phyloP scores from a whole-genome alignment of 64 coral and sea anemone genomes.

The Porites australiensis region DNA sequence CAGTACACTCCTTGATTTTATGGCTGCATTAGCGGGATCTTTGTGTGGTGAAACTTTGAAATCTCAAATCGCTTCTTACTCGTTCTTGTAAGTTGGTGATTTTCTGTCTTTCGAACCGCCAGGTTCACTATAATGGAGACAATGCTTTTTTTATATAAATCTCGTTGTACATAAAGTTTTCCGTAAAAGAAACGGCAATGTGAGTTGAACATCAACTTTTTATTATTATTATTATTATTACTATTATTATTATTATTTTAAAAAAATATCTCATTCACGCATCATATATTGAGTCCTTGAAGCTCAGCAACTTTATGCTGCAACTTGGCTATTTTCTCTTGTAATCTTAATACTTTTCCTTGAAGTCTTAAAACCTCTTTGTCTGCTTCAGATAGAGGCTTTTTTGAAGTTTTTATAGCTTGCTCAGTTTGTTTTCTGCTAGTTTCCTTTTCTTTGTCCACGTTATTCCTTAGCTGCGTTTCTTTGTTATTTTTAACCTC shows the following conservation, averaged over 20 bases:
- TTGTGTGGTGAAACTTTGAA: too few relatives aligned
- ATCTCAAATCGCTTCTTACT: too few relatives aligned
- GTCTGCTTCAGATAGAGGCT: conserved; percentile 57
- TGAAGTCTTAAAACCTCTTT: conserved; percentile 89
- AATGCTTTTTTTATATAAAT: too few relatives aligned
- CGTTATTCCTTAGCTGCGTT: neutral
- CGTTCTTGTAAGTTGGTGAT: too few relatives aligned
- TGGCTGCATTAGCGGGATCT: too few relatives aligned
- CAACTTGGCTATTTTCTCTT: conserved; percentile 93
- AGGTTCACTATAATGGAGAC: too few relatives aligned
- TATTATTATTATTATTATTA: neutral
- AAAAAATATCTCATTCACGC: neutral
- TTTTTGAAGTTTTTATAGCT: conserved; percentile 3
- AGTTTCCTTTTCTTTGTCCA: neutral
- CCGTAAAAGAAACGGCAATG: too few relatives aligned
- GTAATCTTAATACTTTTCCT: conserved; percentile 85
- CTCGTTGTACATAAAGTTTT: too few relatives aligned
- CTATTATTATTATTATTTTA: too few relatives aligned
- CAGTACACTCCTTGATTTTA: too few relatives aligned
- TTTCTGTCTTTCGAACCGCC: too few relatives aligned
- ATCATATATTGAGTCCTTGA: conserved; percentile 81
- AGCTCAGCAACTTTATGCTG: conserved; percentile 88
- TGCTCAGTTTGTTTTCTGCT: neutral
- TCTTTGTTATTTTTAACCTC: neutral
- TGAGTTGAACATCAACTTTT: neutral